Evolutionary conservation across 2,888 invertebrate genomes (phyloP), one percentile per base, ranked within the genome.

Genomic region (Caenorhabditis doughertyi): DNA sequence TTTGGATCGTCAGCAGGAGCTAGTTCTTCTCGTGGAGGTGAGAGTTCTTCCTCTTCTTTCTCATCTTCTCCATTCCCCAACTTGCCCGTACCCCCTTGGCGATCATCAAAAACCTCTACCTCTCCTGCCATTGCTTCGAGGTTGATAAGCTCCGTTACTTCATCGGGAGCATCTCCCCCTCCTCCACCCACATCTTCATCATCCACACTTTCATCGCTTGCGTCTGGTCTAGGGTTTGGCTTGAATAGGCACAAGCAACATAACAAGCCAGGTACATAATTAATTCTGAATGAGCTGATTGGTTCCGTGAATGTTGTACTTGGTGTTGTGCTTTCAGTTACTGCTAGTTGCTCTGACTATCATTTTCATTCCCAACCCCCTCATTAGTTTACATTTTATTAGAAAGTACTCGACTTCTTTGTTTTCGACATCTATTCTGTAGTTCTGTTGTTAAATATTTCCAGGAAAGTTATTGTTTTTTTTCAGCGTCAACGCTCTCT

Each of bases 171-270:
- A 42, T 56, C 68, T 64, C 42, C 62, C 39, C 27, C 39, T 16
- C 47, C 56, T 49, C 65, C 51, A n/a, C 56, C 47, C 21, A 29
- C 64, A 32, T 51, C 65, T 51, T 51, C 65, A 25, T 47, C 64
- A 55, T 64, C 74, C 32, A 53, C 76, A 11, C 32, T 79, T 16
- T 79, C 79, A n/a, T 70, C 79, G 79, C 70, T 80, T 70, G 80
- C 80, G 5, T 80, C 73, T 56, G 81, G 81, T 39, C 64, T 81
- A 64, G 81, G 70, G 35, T 81, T 74, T 65, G 81, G 81, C 56
- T 76, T 81, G 64, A 81, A 81, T 76, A 74, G 76, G 25, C 74
- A 70, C 56, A 81, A 81, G 51, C 72, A 72, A 29, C 79, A 70
- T 25, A 68, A 68, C 42, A 60, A 58, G 68, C 62, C 81, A 81